These are phyloP conservation scores for Parazoanthus swiftii DNA, from an alignment of 92 coral and sea anemone species.

Conservation along the genomic window DNA sequence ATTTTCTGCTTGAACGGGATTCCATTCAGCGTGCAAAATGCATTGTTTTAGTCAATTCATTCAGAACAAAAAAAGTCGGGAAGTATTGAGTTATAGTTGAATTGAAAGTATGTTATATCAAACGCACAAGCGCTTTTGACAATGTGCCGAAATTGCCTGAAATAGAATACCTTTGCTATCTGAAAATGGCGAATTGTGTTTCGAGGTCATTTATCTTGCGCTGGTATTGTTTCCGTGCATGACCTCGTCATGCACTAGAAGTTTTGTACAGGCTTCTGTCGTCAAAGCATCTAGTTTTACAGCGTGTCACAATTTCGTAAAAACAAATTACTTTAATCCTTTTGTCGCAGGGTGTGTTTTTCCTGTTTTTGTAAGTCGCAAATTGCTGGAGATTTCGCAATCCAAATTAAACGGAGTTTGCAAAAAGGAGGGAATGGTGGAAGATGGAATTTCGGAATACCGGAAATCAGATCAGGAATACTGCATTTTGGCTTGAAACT, in stretches of 20 bases:
- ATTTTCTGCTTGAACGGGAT: conserved; percentile 5
- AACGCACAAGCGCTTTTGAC: background rate
- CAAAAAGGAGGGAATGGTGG: background rate
- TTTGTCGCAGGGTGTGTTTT: conserved; percentile 4
- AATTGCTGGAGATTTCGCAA: background rate
- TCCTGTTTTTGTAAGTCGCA: conserved; percentile 5
- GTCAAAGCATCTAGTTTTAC: conserved; percentile 14
- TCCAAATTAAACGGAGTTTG: background rate
- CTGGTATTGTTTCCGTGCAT: background rate
- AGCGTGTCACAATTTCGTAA: background rate
- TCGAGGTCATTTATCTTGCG: background rate
- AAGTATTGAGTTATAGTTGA: background rate
- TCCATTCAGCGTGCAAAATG: background rate
- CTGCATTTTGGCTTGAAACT: background rate
- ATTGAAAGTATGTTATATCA: background rate
- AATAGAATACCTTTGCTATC: background rate
- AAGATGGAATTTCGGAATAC: background rate
- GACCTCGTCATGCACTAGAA: background rate
- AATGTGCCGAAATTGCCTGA: background rate
- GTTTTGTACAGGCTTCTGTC: background rate
- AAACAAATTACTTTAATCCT: background rate
- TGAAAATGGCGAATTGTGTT: too few relatives aligned
- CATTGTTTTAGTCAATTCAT: background rate
- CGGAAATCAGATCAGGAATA: background rate
- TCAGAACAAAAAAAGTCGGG: background rate